phyloP scores from a whole-genome alignment of 2,888 invertebrate species.

The Eutolmus rufibarbis region DNA sequence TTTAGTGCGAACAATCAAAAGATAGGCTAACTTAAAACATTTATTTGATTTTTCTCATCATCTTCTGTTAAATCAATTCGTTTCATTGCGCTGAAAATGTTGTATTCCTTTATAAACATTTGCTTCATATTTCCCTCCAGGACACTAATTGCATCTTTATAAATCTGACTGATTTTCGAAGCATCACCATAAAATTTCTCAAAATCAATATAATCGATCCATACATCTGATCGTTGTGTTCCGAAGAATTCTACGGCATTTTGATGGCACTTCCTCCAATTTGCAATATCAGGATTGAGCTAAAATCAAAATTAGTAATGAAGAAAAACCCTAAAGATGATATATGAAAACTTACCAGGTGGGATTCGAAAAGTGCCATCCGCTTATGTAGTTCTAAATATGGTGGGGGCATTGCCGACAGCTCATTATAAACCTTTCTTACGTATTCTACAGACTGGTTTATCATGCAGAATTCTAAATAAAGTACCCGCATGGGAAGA shows the following conservation, averaged over 20 bases:
- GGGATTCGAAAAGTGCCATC: slow-evolving; percentile 66
- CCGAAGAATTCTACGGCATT: slow-evolving; percentile 74
- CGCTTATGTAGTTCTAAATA: slow-evolving; percentile 69
- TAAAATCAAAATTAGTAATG: slow-evolving; percentile 48
- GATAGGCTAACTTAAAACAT: not conserved
- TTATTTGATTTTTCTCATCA: not conserved
- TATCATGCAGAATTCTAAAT: slow-evolving; percentile 53
- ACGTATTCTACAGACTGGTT: slow-evolving; percentile 66
- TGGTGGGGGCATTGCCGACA: slow-evolving; percentile 68
- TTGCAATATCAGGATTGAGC: slow-evolving; percentile 62
- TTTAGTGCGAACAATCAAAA: too few relatives aligned
- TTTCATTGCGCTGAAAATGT: not conserved
- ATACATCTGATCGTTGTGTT: slow-evolving; percentile 69
- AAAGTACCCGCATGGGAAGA: slow-evolving; percentile 54
- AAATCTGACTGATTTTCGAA: slow-evolving; percentile 66
- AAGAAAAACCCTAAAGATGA: not conserved
- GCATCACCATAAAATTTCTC: slow-evolving; percentile 71
- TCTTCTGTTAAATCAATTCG: not conserved
- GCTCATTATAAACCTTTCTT: slow-evolving; percentile 68
- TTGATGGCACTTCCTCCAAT: slow-evolving; percentile 70
- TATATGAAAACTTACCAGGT: slow-evolving; percentile 54
- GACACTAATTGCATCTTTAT: slow-evolving; percentile 70
- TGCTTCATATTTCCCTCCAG: slow-evolving; percentile 59
- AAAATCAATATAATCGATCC: slow-evolving; percentile 77
- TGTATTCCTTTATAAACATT: not conserved